Evolutionary conservation across 2,888 invertebrate species (phyloP).

Genomic region (Netelia virgata): DNA sequence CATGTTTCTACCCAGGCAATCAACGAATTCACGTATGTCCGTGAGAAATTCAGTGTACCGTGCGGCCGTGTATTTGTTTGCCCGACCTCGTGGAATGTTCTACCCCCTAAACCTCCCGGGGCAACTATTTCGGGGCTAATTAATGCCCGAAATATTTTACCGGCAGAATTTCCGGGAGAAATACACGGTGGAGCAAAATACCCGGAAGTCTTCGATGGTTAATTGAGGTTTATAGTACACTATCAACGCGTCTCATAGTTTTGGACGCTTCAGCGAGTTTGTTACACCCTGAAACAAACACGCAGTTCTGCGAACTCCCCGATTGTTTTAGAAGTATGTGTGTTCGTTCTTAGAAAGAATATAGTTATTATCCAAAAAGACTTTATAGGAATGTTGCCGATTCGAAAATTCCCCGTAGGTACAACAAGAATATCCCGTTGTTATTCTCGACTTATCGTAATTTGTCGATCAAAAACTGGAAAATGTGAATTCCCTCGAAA

Average conservation of each 20-base stretch:
- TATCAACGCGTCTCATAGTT: not conserved
- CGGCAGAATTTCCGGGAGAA: not conserved
- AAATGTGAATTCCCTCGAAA: no score
- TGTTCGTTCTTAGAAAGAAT: no score
- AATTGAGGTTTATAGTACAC: not conserved
- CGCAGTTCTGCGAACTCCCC: no score
- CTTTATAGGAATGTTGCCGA: no score
- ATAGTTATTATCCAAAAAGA: no score
- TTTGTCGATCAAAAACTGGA: no score
- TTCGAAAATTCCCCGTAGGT: no score
- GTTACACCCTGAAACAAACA: conserved; percentile 31
- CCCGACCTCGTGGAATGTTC: not conserved
- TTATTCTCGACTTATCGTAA: no score
- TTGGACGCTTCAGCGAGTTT: conserved; percentile 7
- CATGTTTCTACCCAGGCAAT: not conserved
- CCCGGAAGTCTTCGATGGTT: not conserved
- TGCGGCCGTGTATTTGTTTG: not conserved
- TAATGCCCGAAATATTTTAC: conserved; percentile 28
- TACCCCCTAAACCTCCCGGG: not conserved
- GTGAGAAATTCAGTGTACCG: no score
- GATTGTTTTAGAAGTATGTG: no score
- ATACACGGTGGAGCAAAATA: conserved; percentile 24
- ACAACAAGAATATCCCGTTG: no score
- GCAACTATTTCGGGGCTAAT: conserved; percentile 19
- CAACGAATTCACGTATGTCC: no score